phyloP scores from a whole-genome alignment of 2,797 vertebrate genomes.

The Lagorchestes hirsutus region DNA sequence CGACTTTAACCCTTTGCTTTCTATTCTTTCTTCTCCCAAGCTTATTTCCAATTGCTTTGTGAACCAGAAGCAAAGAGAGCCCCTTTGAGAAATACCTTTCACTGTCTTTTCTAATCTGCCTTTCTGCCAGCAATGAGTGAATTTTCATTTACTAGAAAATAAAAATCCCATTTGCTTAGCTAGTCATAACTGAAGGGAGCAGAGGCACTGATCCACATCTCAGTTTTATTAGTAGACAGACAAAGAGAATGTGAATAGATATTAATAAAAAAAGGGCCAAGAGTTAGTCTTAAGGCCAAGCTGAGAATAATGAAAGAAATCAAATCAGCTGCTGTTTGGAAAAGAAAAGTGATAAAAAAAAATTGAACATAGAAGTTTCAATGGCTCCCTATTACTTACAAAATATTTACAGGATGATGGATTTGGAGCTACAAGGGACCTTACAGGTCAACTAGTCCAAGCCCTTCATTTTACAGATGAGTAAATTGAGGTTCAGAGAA shows the following conservation, averaged over 20 bases:
- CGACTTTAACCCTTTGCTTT: slow-evolving; percentile 21
- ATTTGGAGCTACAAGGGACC: background rate
- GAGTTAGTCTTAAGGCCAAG: background rate
- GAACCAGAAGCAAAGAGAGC: background rate
- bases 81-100: slow-evolving; percentile 9
- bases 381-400: background rate
- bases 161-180: slow-evolving; percentile 55
- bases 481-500: background rate
- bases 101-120: slow-evolving; percentile 44
- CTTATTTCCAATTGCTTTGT: slow-evolving; percentile 59
- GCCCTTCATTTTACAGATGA: background rate
- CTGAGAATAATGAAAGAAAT: background rate
- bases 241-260: slow-evolving; percentile 28
- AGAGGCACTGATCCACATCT: slow-evolving; percentile 28
- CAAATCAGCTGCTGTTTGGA: background rate
- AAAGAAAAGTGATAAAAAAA: background rate
- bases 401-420: background rate
- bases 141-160: slow-evolving; percentile 50
- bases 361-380: background rate
- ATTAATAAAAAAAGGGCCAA: slow-evolving; percentile 44
- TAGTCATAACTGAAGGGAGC: slow-evolving; percentile 38
- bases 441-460: background rate
- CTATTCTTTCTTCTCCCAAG: slow-evolving; percentile 17
- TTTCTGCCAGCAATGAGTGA: slow-evolving; percentile 32
- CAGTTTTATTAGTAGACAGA: slow-evolving; percentile 1